Percentiles rank a stretch among this genome's conserved stretches.
phyloP scores from a whole-genome alignment of 1,140 invertebrate species.

The Oryctes rhinoceros region DNA sequence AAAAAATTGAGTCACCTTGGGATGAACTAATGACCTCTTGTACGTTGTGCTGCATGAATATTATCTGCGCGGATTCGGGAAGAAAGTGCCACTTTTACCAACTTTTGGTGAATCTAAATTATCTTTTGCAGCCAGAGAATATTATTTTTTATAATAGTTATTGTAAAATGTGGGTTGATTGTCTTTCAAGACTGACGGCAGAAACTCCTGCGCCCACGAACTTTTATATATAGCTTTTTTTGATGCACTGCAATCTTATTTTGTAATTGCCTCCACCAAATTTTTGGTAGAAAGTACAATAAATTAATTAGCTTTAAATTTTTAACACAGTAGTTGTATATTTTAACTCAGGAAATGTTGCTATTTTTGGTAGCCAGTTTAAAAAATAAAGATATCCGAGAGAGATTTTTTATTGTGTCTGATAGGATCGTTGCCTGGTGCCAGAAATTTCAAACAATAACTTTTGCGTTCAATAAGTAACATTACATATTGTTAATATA shows the following conservation, averaged over 20 bases:
- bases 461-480: constrained; percentile 31
- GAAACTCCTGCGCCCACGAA: constrained; percentile 42
- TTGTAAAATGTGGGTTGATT: constrained; percentile 38
- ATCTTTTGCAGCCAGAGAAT: constrained; percentile 34
- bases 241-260: constrained; percentile 45
- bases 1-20: neutral
- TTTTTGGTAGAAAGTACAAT: constrained; percentile 48
- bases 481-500: constrained; percentile 15
- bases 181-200: constrained; percentile 46
- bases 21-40: neutral
- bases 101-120: neutral
- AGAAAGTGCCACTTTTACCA: neutral
- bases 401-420: constrained; percentile 35
- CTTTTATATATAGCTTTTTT: constrained; percentile 47
- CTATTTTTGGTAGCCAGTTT: constrained; percentile 46
- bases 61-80: neutral
- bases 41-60: neutral
- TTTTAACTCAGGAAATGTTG: constrained; percentile 51
- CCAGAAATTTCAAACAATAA: constrained; percentile 27
- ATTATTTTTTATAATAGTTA: constrained; percentile 34
- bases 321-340: constrained; percentile 50
- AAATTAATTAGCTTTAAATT: constrained; percentile 53
- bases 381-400: constrained; percentile 14
- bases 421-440: constrained; percentile 17
- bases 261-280: constrained; percentile 44